A percentile compares a stretch with the other conserved stretches of the same genome.
phyloP scores from a whole-genome alignment of 2,797 vertebrate species.

The Ambastaia sidthimunki region DNA sequence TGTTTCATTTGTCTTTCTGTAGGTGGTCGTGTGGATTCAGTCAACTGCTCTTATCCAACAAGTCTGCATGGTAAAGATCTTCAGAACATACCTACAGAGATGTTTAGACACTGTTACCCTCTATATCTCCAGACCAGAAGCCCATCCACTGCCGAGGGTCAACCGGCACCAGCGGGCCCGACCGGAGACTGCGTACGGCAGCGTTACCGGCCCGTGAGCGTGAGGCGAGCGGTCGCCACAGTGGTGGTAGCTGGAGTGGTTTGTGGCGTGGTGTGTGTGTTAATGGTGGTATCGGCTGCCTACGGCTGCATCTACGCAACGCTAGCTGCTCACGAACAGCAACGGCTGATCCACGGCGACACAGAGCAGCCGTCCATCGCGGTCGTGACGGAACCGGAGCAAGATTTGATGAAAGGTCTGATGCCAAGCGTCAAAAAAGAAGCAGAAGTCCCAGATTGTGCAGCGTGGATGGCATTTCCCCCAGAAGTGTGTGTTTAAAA shows the following conservation, averaged over 20 bases:
- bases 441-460: constrained; percentile 1
- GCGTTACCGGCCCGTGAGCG: constrained; percentile 85
- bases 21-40: constrained; percentile 85
- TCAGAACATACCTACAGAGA: constrained; percentile 91
- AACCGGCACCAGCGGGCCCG: constrained; percentile 24
- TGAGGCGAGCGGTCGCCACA: constrained; percentile 89
- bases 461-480: constrained; percentile 49
- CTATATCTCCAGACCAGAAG: constrained; percentile 55
- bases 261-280: constrained; percentile 91
- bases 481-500: constrained; percentile 55
- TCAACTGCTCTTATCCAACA: constrained; percentile 88
- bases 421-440: constrained; percentile 16
- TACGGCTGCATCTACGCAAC: constrained; percentile 95
- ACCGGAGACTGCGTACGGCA: constrained; percentile 85
- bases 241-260: constrained; percentile 92
- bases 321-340: constrained; percentile 92
- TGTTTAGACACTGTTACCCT: constrained; percentile 90
- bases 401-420: constrained; percentile 40
- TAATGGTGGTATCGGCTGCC: constrained; percentile 95
- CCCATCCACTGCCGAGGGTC: constrained; percentile 52
- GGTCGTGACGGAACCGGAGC: constrained; percentile 76
- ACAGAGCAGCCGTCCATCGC: constrained; percentile 72
- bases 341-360: constrained; percentile 82
- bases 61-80: constrained; percentile 90
- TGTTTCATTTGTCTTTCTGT: constrained; percentile 24